These are phyloP conservation scores for Hylaeus volcanicus DNA, from an alignment of 1,140 invertebrate species.

Conservation along the genomic window DNA sequence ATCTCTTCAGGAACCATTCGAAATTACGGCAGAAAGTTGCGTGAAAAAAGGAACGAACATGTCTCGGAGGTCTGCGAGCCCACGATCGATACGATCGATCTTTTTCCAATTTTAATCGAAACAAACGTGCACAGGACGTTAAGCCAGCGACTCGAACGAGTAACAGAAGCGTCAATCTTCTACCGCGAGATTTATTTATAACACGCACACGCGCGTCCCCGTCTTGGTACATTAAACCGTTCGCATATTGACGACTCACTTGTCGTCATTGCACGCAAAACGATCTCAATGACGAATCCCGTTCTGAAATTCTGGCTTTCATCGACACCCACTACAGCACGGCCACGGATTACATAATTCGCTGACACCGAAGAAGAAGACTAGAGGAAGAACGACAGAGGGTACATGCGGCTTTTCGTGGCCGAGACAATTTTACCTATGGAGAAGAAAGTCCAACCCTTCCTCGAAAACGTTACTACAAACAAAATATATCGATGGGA, in stretches of 20 bases:
- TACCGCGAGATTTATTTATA: conserved; percentile 42
- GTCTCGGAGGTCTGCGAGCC: too few relatives aligned
- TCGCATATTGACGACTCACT: conserved; percentile 42
- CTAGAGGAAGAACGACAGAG: conserved; percentile 8
- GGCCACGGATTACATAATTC: conserved; percentile 53
- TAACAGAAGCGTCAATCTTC: conserved; percentile 42
- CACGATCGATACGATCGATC: too few relatives aligned
- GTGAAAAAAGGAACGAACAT: too few relatives aligned
- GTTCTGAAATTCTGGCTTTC: conserved; percentile 59
- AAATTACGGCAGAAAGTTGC: background rate
- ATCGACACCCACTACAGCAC: conserved; percentile 60
- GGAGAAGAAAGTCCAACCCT: background rate
- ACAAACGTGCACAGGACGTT: background rate
- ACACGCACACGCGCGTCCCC: conserved; percentile 16
- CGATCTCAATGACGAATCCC: conserved; percentile 49
- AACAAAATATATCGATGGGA: background rate
- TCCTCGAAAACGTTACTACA: background rate
- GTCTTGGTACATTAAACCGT: conserved; percentile 40
- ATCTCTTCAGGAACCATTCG: background rate
- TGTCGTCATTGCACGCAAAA: conserved; percentile 35
- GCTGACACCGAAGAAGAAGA: conserved; percentile 12
- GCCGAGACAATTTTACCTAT: conserved; percentile 29
- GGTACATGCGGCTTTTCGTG: background rate
- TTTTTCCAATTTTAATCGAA: background rate
- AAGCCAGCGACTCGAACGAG: background rate